Conservation (phyloP, 2,113 vertebrate species). For the Megaleporinus macrocephalus region DNA sequence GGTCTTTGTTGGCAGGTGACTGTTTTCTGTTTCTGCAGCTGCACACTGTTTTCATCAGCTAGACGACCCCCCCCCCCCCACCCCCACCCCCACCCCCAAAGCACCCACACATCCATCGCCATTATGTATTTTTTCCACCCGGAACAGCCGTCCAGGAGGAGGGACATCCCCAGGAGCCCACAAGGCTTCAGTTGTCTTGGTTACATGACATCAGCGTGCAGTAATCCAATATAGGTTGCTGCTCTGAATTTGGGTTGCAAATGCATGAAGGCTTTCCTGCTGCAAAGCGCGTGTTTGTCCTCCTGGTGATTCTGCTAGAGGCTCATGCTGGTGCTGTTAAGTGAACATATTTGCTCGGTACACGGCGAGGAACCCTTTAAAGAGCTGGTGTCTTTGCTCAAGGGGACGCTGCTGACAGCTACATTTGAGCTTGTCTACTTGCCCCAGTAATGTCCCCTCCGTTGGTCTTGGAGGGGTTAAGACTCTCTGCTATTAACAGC, state of each 20-base stretch:
- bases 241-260: constrained; percentile 70
- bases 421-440: constrained; percentile 22
- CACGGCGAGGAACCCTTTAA: not conserved
- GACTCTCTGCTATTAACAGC: constrained; percentile 54
- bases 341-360: not conserved
- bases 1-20: constrained; percentile 58
- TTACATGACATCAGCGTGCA: constrained; percentile 76
- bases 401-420: constrained; percentile 24
- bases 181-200: constrained; percentile 82
- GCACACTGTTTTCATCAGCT: constrained; percentile 59
- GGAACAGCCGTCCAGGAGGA: constrained; percentile 68
- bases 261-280: constrained; percentile 59
- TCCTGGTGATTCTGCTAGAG: constrained; percentile 1
- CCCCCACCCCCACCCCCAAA: too few relatives aligned
- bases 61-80: constrained; percentile 15
- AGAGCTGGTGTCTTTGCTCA: constrained; percentile 41
- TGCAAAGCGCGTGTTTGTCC: not conserved
- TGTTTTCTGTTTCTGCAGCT: constrained; percentile 66
- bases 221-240: constrained; percentile 76
- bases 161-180: constrained; percentile 73
- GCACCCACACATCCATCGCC: not conserved
- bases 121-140: constrained; percentile 56
- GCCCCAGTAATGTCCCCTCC: not conserved
- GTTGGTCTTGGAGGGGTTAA: constrained; percentile 57
- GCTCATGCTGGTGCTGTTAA: not conserved